Evolutionary conservation across 2,113 vertebrate species (phyloP).

Genomic region (Hemichromis elongatus): DNA sequence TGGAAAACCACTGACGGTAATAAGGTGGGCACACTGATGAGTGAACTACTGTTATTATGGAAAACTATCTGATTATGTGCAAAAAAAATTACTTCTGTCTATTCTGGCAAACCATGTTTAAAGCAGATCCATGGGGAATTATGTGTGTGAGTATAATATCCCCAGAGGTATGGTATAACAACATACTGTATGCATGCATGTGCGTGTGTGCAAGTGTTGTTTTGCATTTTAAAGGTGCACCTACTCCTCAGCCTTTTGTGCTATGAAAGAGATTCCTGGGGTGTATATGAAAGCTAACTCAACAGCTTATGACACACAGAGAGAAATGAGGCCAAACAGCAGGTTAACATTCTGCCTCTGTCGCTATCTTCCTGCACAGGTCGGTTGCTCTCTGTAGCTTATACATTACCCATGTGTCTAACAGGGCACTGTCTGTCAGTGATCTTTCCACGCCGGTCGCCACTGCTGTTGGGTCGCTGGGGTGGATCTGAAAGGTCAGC

Average conservation of each 20-base stretch:
- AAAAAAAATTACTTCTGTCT: neutral
- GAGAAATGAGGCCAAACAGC: constrained; percentile 25
- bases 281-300: neutral
- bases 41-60: neutral
- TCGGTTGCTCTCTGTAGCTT: neutral
- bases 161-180: neutral
- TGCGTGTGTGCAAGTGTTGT: neutral
- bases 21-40: neutral
- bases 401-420: constrained; percentile 28
- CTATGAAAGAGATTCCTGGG: neutral
- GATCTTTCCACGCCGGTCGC: constrained; percentile 20
- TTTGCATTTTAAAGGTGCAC: constrained; percentile 13
- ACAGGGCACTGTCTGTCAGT: constrained; percentile 17
- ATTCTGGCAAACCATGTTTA: neutral
- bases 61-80: neutral
- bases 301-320: neutral
- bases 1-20: neutral
- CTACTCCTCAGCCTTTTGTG: neutral
- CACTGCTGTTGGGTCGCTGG: constrained; percentile 31
- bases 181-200: neutral
- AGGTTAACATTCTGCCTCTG: constrained; percentile 32
- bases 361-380: constrained; percentile 5
- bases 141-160: neutral
- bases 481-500: constrained; percentile 53
- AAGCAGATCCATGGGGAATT: neutral